Conservation (phyloP, 2,888 invertebrate genomes). For the Eupeodes latifasciatus region DNA sequence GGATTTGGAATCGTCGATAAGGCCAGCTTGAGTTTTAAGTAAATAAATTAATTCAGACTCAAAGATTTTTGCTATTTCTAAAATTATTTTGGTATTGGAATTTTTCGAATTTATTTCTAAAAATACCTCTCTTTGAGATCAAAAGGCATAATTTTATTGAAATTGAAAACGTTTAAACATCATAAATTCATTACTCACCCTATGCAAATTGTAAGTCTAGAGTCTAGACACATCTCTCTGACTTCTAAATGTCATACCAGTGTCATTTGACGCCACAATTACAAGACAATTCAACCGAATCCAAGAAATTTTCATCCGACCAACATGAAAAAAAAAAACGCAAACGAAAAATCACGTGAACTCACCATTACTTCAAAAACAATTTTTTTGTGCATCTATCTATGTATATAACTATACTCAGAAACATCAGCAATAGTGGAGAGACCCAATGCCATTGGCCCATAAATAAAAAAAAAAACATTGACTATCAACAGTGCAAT, state of each 20-base stretch:
- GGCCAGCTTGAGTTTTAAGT: too few relatives aligned
- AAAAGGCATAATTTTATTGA: neutral
- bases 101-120: too few relatives aligned
- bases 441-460: constrained; percentile 71
- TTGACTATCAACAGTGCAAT: constrained; percentile 74
- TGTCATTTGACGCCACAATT: constrained; percentile 74
- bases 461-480: constrained; percentile 72
- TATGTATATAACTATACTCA: neutral
- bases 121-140: neutral
- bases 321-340: neutral
- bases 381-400: neutral
- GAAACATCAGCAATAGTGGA: too few relatives aligned
- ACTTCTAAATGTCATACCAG: constrained; percentile 66
- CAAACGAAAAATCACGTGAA: neutral
- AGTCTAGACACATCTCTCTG: constrained; percentile 63
- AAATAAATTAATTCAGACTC: too few relatives aligned
- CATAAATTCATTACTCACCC: constrained; percentile 62
- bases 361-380: constrained; percentile 11
- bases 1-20: too few relatives aligned
- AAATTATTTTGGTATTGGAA: too few relatives aligned
- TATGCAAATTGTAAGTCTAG: constrained; percentile 9
- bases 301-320: constrained; percentile 50
- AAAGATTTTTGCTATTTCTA: too few relatives aligned
- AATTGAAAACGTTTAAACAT: constrained; percentile 5
- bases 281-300: constrained; percentile 70